Base-by-base conservation (phyloP, 2,797 vertebrate species). In the Gymnoscopelus microlampas region DNA sequence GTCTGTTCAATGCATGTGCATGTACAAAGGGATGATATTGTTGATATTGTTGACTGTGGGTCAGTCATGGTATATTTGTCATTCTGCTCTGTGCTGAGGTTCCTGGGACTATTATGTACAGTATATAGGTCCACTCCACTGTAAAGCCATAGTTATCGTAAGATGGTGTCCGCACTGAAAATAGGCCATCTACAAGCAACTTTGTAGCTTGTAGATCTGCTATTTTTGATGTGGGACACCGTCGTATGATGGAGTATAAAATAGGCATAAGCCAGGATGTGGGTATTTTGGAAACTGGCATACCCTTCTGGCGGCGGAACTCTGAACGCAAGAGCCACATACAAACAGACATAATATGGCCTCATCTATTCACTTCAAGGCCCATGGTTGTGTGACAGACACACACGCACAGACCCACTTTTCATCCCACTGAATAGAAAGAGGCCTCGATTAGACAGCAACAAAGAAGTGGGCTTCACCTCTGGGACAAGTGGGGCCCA, bases 391-490 rank as follows among this genome's bases (percentile, higher is more conserved):
- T 4, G 26, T 4, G 26, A 77, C 80, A 77, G 29, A 76, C 72
- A 76, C 68, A 32, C 78, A 60, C 65, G 88, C 88, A 78, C 86
- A 84, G 86, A 82, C 72, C 72, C 83, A 87, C 87, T 90, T 85
- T 91, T 88, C 79, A 89, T 88, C 5, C 79, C 81, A 68, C 87
- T 92, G 89, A 85, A 65, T 76, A 85, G 83, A 56, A 79, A 68
- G 85, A 92, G 88, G 91, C 92, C 88, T 75, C 89, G 81, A 92
- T 91, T 90, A 91, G 78, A 82, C 87, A 89, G 88, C 91, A 94
- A 94, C 94, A 95, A 91, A 93, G 84, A 74, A 88, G 86, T 77
- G 84, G 88, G 90, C 89, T 91, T 94, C 88, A 88, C 85, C 77
- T 83, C 71, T 82, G 80, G 77, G 91, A 83, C 47, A 54, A 84